phyloP scores from a whole-genome alignment of 2,113 vertebrate species.

The Ellobius talpinus region DNA sequence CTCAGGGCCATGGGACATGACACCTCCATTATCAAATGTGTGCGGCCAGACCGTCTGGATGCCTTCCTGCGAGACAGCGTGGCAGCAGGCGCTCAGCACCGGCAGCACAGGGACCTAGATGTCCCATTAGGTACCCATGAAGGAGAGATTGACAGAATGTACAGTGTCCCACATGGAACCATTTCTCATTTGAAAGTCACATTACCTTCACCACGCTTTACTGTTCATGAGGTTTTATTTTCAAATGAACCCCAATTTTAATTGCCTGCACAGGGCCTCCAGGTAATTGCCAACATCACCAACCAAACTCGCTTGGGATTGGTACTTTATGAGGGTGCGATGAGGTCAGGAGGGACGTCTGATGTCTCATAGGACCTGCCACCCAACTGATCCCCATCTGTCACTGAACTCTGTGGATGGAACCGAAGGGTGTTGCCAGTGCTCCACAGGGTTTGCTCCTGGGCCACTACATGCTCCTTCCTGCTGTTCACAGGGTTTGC shows the following conservation, averaged over 20 bases:
- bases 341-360: neutral
- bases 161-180: fast-evolving
- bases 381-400: neutral
- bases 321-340: neutral
- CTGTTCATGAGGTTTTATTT: neutral
- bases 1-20: neutral
- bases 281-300: neutral
- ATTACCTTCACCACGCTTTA: neutral
- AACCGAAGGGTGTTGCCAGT: neutral
- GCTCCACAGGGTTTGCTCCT: fast-evolving
- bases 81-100: fast-evolving
- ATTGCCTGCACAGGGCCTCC: neutral
- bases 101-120: fast-evolving
- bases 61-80: neutral
- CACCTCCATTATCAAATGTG: neutral
- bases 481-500: too few relatives aligned
- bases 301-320: neutral
- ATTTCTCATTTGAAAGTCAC: neutral
- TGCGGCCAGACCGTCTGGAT: neutral
- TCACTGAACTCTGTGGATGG: neutral
- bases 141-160: neutral
- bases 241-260: slow-evolving; percentile 28
- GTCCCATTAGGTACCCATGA: neutral
- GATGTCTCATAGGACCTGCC: neutral
- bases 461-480: neutral